Evolutionary conservation across 30 jellyfish, hydroid and myxozoan species (phyloP), one percentile per base, ranked within the genome.

Genomic region (Turritopsis dohrnii): DNA sequence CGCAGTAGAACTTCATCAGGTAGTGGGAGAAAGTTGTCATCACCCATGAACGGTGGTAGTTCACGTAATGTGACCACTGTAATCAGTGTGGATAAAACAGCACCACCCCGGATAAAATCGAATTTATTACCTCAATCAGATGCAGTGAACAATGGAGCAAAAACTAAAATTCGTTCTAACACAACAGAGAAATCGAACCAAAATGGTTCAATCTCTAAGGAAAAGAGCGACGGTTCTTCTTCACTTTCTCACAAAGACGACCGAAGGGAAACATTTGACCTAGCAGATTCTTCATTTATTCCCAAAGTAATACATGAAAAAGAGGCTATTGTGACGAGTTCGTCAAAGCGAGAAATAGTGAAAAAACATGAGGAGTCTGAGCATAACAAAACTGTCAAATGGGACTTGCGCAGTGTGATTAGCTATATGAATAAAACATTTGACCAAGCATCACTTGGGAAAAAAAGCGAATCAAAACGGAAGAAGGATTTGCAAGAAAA

Each of bases 401-500:
- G 87, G 87, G 87, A 80, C 29, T 53, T 80, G 24, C 28, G 87
- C 21, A 66, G 71, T 52, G 84, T 69, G 54, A 23, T 41, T 9
- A 80, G 85, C 53, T 53, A 80, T 29, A 74, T 75, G 9, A 75
- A 75, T 23, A 75, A 75, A 29, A 75, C 77, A n/a, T n/a, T 69
- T 17, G 30, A 23, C 30, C 30, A 23, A 69, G 77, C 28, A 8
- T 23, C 77, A 8, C 17, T 23, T 0, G 31, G 31, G 16, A 69
- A 69, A 0, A 69, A 69, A 69, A 69, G 19, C 30, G 60, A 41
- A 41, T 41, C 60, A 41, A 41, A 41, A 41, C 60, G 60, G 5
- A 41, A 41, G 13, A 69, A 19, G 30, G 31, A 23, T 23, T 27
- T 23, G 4, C 28, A 69, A 16, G 77, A 69, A 69, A 69, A n/a